Evolutionary conservation across 2,888 invertebrate species (phyloP), one percentile per base, ranked within the genome.

Genomic region (Hydroisotoma schaefferi): DNA sequence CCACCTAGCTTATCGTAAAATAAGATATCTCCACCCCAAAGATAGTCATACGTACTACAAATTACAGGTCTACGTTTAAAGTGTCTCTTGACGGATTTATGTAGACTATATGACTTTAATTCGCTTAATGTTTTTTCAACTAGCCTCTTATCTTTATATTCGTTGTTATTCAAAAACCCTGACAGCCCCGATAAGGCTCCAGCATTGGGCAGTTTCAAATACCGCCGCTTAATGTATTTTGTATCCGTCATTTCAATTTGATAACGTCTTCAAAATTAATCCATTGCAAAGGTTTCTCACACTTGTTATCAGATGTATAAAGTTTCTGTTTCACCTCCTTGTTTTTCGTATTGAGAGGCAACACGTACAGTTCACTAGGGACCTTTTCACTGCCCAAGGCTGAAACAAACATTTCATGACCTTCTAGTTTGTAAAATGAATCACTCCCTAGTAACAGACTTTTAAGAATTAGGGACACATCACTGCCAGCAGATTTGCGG

Each of bases 71-170:
- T 4, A n/a, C 51, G 29, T 6, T 27, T 20, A 33, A 52, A 52
- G 12, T 18, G 2, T n/a, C 23, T 29, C 12, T 37, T 15, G 3
- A 23, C 51, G 20, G 33, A 20, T 4, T 22, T 18, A 28, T 52
- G 51, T 4, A 52, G 23, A 3, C 8, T 52, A 20, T 28, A 33
- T 4, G 51, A 37, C 23, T 52, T 52, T 20, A 52, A 52, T 18
- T 52, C 51, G 5, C 29, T 12, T 29, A 52, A 20, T 6, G 20
- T 33, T 2, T 52, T 33, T 33, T 20, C 15, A 5, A 52, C 37
- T 33, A 20, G 22, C 12, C 37, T 52, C 12, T 2, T 6, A 4
- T 52, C n/a, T 6, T 22, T 3, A 20, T 33, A 33, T 52, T 52
- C 37, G 20, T 10, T 33, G 22, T 52, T 52, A 22, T 20, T 4